Evolutionary conservation across 2,888 invertebrate genomes (phyloP).

Genomic region (Troides helena): DNA sequence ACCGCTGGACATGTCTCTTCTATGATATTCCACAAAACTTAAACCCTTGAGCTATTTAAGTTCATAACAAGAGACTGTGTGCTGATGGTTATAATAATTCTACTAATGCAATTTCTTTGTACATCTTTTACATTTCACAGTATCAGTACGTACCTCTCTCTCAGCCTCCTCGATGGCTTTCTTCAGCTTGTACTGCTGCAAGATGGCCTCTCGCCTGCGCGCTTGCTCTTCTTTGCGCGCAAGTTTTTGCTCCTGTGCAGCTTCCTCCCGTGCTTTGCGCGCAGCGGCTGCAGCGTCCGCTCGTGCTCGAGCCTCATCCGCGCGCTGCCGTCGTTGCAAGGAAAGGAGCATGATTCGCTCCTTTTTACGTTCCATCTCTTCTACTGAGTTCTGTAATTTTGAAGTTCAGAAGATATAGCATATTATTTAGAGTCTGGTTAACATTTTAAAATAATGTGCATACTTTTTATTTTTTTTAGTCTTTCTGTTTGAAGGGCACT

Average conservation of each 20-base stretch:
- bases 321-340: constrained; percentile 93
- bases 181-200: constrained; percentile 95
- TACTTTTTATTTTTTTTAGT: not conserved
- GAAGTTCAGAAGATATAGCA: not conserved
- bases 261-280: constrained; percentile 87
- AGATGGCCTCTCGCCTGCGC: constrained; percentile 90
- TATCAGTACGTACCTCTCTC: constrained; percentile 83
- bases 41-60: too few species aligned
- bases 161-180: constrained; percentile 96
- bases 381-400: constrained; percentile 84
- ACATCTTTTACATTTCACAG: not conserved
- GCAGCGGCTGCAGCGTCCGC: constrained; percentile 91
- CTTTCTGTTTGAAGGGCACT: too few species aligned
- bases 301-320: constrained; percentile 90
- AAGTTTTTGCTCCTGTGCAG: constrained; percentile 86
- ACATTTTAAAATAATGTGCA: not conserved
- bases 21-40: too few species aligned
- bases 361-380: constrained; percentile 96
- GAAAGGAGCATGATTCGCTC: constrained; percentile 94
- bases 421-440: not conserved
- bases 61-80: too few species aligned
- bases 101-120: not conserved
- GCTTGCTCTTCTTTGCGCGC: constrained; percentile 91
- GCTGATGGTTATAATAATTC: not conserved
- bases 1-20: too few species aligned